Evolutionary conservation across 2,888 invertebrate species (phyloP).

Genomic region (Phasia obesa): DNA sequence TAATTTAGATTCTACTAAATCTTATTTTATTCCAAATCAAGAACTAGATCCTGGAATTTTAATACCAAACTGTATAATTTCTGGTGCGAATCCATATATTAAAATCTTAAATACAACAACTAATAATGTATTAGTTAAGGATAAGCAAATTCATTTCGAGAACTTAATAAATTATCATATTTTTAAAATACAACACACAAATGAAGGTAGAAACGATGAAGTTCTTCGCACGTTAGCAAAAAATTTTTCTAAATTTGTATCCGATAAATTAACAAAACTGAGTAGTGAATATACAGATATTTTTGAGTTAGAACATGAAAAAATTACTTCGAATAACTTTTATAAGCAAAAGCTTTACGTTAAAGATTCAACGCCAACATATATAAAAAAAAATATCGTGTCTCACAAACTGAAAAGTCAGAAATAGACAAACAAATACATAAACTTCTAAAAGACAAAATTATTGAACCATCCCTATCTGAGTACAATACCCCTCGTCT

Average conservation of each 20-base stretch:
- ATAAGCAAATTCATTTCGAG: too few relatives aligned
- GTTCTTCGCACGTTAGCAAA: not conserved
- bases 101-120: conserved; percentile 35
- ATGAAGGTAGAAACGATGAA: not conserved
- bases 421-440: not conserved
- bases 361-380: not conserved
- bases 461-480: too few relatives aligned
- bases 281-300: not conserved
- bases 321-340: not conserved
- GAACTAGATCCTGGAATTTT: too few relatives aligned
- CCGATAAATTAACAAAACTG: not conserved
- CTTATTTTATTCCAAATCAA: not conserved
- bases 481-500: not conserved
- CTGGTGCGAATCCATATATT: conserved; percentile 21
- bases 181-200: not conserved
- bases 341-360: not conserved
- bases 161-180: not conserved
- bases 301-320: conserved; percentile 1
- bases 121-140: too few relatives aligned
- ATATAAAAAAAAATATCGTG: not conserved
- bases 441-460: too few relatives aligned
- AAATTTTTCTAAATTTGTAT: not conserved
- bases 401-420: not conserved
- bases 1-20: conserved; percentile 23
- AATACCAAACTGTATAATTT: too few relatives aligned